These are phyloP conservation scores for Mastacembelus armatus DNA, from an alignment of 2,797 vertebrate genomes.

Conservation along the genomic window DNA sequence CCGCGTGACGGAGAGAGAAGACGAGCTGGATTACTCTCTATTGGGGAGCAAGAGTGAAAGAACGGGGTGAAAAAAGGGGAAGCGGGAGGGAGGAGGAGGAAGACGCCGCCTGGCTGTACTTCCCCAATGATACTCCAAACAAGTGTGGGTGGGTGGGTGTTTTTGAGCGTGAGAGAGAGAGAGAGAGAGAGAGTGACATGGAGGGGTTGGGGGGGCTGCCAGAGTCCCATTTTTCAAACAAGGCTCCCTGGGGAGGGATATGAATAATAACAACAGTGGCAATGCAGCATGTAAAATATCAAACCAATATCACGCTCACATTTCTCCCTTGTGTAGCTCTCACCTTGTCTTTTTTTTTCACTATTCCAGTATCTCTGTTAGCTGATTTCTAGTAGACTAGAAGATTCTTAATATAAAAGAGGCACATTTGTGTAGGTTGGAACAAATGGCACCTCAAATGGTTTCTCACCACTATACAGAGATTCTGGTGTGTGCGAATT, in stretches of 20 bases:
- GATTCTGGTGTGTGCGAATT: constrained; percentile 19
- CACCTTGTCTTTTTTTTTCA: constrained; percentile 30
- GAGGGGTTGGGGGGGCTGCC: constrained; percentile 37
- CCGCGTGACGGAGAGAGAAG: constrained; percentile 78
- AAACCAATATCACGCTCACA: constrained; percentile 61
- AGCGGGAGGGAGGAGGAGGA: neutral
- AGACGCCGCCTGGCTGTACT: constrained; percentile 49
- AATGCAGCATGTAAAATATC: constrained; percentile 70
- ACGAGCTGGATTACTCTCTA: constrained; percentile 68
- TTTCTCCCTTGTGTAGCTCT: constrained; percentile 48
- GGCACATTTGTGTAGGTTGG: constrained; percentile 9
- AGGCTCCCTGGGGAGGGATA: constrained; percentile 67
- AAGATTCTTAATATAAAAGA: neutral
- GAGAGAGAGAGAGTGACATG: constrained; percentile 54
- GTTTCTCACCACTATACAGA: neutral
- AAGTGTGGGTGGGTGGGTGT: constrained; percentile 53
- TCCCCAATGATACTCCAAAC: constrained; percentile 64
- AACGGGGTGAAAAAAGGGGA: neutral
- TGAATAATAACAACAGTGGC: constrained; percentile 74
- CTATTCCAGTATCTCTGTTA: constrained; percentile 12
- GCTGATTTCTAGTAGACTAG: constrained; percentile 11
- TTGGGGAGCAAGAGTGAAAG: constrained; percentile 54
- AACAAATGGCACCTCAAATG: constrained; percentile 24
- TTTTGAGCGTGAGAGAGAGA: constrained; percentile 54
- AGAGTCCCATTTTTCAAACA: constrained; percentile 72